Evolutionary conservation across 2,113 vertebrate species (phyloP).

Genomic region (Oreochromis aureus): DNA sequence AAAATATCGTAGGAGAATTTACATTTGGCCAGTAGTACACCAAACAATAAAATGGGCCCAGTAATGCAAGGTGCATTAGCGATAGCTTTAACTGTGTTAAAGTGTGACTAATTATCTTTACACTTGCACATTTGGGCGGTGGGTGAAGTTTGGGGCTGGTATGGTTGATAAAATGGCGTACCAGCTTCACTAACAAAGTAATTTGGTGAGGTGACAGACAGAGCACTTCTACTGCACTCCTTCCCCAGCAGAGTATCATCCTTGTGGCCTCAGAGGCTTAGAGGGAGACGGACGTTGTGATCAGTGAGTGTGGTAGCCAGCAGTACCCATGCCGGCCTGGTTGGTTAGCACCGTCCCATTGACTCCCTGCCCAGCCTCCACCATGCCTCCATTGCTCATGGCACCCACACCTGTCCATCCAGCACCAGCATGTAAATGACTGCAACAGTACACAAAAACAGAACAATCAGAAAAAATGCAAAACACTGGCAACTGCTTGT

Average conservation of each 20-base stretch:
- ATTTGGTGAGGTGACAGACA: conserved; percentile 36
- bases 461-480: not conserved
- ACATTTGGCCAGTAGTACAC: conserved; percentile 47
- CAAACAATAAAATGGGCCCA: conserved; percentile 44
- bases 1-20: conserved; percentile 23
- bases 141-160: conserved; percentile 41
- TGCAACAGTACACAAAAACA: conserved; percentile 21
- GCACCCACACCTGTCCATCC: conserved; percentile 83
- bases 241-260: conserved; percentile 41
- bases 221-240: conserved; percentile 35
- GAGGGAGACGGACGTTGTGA: conserved; percentile 7
- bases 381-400: conserved; percentile 61
- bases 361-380: conserved; percentile 82
- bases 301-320: conserved; percentile 91
- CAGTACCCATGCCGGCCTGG: conserved; percentile 86
- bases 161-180: conserved; percentile 16
- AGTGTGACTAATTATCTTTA: conserved; percentile 29
- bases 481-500: not conserved
- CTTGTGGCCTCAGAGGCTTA: conserved; percentile 27
- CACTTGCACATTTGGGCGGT: conserved; percentile 50
- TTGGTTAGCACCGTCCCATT: conserved; percentile 85
- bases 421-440: conserved; percentile 85
- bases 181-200: conserved; percentile 45
- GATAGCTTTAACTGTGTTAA: conserved; percentile 20
- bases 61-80: conserved; percentile 44